Evolutionary conservation across 2,113 vertebrate genomes (phyloP), one percentile per base, ranked within the genome.

Genomic region (Dendrocopos noguchii): DNA sequence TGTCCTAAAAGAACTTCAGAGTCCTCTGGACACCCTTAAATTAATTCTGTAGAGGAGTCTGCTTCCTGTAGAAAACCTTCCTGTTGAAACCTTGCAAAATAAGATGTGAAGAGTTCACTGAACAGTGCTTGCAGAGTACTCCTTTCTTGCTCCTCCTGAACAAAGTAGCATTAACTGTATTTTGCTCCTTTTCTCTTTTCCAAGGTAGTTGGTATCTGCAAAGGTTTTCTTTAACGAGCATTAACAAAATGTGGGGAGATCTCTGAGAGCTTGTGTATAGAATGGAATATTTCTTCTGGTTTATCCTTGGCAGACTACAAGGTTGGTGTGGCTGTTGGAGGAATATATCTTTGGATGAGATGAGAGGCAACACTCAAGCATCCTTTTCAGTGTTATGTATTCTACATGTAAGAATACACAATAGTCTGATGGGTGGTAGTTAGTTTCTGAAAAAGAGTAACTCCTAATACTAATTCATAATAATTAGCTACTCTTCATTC

Each of bases 401-500:
- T 78, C 11, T 56, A 0, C 4, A 3, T 60, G 44, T 20, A 31
- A 65, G 68, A 83, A 84, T 57, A 18, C 56, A 24, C 10, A 57
- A 31, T 56, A 81, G 55, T 27, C 28, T 92, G 65, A 87, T 65
- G 44, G 34, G 22, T 50, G 68, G 29, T 66, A 87, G 53, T 44
- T 39, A 44, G 47, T 66, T 80, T 77, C 46, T 85, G 90, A 16
- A 63, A 80, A 83, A 82, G 50, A 72, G 7, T 72, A 63, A 44
- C 36, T 89, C 22, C 24, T 94, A 77, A 90, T 89, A 71, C 36
- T 77, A 64, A 82, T 88, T 91, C 68, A 25, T 90, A 56, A 71
- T 83, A 91, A 83, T 93, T 86, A 88, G 20, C 47, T 75, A 5
- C 39, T 67, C 53, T 57, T 95, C 80, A 84, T 90, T 90, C 82